phyloP scores from a whole-genome alignment of 2,113 vertebrate species.

The Chinchilla lanigera region DNA sequence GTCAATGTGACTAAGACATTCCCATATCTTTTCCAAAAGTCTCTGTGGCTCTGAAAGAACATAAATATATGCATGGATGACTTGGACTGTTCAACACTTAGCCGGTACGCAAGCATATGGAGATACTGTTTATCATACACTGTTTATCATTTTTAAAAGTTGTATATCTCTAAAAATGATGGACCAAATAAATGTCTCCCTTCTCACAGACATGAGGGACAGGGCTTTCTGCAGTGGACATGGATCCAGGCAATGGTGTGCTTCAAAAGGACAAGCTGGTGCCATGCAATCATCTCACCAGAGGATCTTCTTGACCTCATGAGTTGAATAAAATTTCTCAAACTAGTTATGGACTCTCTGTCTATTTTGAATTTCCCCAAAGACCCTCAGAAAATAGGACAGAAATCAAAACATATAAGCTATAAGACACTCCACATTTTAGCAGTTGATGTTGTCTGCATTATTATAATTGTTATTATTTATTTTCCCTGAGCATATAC shows the following conservation, averaged over 20 bases:
- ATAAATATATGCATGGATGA: not conserved
- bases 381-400: not conserved
- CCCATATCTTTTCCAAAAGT: not conserved
- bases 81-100: not conserved
- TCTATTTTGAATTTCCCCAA: not conserved
- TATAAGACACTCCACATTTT: not conserved
- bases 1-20: not conserved
- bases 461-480: not conserved
- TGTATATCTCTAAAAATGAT: not conserved
- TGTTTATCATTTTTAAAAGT: not conserved
- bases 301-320: not conserved
- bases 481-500: not conserved
- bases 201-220: not conserved
- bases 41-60: not conserved
- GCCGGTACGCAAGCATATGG: not conserved
- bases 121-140: not conserved
- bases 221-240: not conserved
- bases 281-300: not conserved
- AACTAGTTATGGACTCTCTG: not conserved
- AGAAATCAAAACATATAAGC: not conserved
- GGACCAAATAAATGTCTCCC: not conserved
- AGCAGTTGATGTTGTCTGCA: not conserved
- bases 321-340: not conserved
- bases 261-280: not conserved
- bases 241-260: fast-evolving